These are phyloP conservation scores for Lacanobia wlatinum DNA, from an alignment of 2,888 invertebrate species.

Conservation along the genomic window DNA sequence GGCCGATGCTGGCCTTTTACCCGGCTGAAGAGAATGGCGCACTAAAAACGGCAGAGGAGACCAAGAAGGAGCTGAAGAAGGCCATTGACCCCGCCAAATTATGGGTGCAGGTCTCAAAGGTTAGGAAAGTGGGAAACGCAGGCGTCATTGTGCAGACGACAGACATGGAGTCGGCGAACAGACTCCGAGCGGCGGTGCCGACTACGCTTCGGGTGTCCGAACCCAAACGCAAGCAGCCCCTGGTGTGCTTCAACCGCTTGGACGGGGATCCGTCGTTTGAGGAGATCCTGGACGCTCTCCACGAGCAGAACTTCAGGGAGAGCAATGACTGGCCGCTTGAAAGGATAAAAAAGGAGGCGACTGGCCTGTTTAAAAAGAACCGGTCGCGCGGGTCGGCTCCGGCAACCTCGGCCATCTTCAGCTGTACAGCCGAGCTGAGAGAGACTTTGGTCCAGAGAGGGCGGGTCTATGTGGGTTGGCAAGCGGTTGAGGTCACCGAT, in stretches of 20 bases:
- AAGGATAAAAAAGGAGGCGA: no score
- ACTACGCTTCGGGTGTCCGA: not conserved
- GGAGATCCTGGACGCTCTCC: accelerated
- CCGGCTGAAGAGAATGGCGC: not conserved
- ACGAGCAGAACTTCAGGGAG: conserved; percentile 1
- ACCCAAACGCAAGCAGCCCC: accelerated
- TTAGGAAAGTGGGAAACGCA: not conserved
- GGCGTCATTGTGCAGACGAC: conserved; percentile 42
- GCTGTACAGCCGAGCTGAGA: not conserved
- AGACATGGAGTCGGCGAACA: not conserved
- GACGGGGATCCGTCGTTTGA: not conserved
- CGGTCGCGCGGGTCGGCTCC: no score
- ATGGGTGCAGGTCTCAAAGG: not conserved
- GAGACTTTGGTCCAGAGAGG: not conserved
- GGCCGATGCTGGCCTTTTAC: not conserved
- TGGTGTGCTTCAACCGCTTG: not conserved
- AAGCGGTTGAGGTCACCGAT: conserved; percentile 32
- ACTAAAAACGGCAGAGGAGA: conserved; percentile 15
- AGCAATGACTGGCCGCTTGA: not conserved
- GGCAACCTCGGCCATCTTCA: not conserved
- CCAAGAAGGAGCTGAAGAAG: conserved; percentile 3
- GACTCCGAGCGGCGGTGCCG: not conserved
- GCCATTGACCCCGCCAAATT: not conserved
- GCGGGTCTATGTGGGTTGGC: conserved; percentile 52
- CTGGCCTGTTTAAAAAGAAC: no score